Evolutionary conservation across 1,140 invertebrate species (phyloP).

Genomic region (Platyscapa corneri): DNA sequence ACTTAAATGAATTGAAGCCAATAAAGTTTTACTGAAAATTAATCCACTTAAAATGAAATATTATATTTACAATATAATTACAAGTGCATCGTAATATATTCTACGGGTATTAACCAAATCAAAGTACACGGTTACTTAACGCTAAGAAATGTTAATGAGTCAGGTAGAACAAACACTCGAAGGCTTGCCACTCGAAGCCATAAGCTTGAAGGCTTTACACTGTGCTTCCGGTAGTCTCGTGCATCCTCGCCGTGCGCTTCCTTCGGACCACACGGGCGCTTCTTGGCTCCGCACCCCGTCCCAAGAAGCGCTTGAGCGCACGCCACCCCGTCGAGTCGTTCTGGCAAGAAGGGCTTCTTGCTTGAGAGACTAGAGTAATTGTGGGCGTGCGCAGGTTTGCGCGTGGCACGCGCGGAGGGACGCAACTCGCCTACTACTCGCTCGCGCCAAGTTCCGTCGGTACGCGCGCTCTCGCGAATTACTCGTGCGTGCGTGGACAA

Average conservation of each 20-base stretch:
- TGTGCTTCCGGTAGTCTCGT: not conserved
- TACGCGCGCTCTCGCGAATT: too few relatives aligned
- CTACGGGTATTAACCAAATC: too few relatives aligned
- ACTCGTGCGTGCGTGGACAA: too few relatives aligned
- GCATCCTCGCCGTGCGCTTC: not conserved
- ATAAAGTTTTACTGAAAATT: too few relatives aligned
- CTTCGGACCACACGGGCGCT: not conserved
- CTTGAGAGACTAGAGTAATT: slow-evolving; percentile 17
- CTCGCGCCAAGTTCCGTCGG: not conserved
- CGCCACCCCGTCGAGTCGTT: slow-evolving; percentile 21
- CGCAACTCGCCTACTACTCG: not conserved
- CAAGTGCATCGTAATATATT: too few relatives aligned
- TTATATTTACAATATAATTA: not conserved
- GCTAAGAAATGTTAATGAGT: not conserved
- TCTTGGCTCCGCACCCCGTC: not conserved
- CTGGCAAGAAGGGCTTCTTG: slow-evolving; percentile 26
- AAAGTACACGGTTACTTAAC: not conserved
- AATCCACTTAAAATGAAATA: not conserved
- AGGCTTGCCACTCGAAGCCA: too few relatives aligned
- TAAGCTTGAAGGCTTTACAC: not conserved
- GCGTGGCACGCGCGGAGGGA: not conserved
- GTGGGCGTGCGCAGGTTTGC: slow-evolving; percentile 39
- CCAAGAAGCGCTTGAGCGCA: not conserved
- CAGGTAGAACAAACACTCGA: not conserved
- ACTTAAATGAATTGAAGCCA: too few relatives aligned